Base-by-base conservation (phyloP, 2,113 vertebrate species). In the Brachyhypopomus occidentalis region DNA sequence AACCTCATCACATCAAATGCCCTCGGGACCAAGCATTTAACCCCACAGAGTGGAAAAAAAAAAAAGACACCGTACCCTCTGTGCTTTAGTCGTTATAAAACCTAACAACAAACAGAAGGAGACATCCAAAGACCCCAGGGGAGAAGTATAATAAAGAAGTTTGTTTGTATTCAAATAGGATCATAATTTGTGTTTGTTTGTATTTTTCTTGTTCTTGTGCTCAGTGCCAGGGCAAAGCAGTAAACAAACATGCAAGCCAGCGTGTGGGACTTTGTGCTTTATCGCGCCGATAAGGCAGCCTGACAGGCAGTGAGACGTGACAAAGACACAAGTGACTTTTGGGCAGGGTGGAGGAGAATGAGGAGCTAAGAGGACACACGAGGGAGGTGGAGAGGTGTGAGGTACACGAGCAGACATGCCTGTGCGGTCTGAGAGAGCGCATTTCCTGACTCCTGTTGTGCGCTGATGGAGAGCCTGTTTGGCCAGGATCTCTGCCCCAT, bases 401-500 rank as follows among this genome's bases (percentile, higher is more conserved):
- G 67, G 14, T 17, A 56, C 25, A 48, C 16, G 56, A 52, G 58
- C 34, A 23, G 67, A 45, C 30, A 67, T 48, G 67, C 55, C 5
- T 74, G 77, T 66, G 72, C 36, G 48, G 70, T 60, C 58, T 78
- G 19, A 41, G 73, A 79, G 77, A 59, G 73, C 67, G 75, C 72
- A 48, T 67, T 25, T 75, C 60, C 38, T 38, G 16, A 8, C 22
- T 55, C 23, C 71, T 89, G 85, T 85, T 76, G 67, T 52, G 71
- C 77, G 85, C 84, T 82, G 77, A 84, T 72, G 83, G 79, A 86
- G 64, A 41, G 66, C 52, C 16, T 52, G 45, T 25, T 62, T 76
- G 82, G 79, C 79, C 79, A 78, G 22, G 52, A 84, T 79, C 72
- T 45, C 52, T 58, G 62, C 81, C 76, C 30, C 17, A 67, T 75